Evolutionary conservation across 1,140 invertebrate genomes (phyloP), one percentile per base, ranked within the genome.

Genomic region (Tribolium madens): DNA sequence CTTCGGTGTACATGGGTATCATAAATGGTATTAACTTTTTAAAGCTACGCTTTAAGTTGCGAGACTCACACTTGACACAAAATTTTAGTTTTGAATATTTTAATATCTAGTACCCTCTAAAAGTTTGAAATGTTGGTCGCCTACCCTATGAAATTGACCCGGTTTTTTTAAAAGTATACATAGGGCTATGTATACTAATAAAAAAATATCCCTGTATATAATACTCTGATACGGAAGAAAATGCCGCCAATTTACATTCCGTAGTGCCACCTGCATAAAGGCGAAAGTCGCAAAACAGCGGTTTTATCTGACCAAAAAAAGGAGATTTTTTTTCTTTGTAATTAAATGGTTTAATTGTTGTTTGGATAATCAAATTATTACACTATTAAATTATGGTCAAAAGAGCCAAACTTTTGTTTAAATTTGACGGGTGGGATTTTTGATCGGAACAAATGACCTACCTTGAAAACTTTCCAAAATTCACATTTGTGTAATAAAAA

Each of bases 261-360:
- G 7, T 57, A 64, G 13, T 21, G 10, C 57, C 57, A 26, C 10
- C 57, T n/a, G 12, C 57, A 57, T 57, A 57, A 12, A 12, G 52
- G 7, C 52, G 52, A 57, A 21, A 17, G 17, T 57, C n/a, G 13
- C 52, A 26, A 17, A 4, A 21, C 5, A 17, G 17, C 10, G 1
- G 17, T 64, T 26, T 52, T 52, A 13, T 15, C 3, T n/a, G 2
- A n/a, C 21, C 3, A 26, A 31, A 33, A 64, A 64, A 64, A 33
- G 57, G 57, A 64, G 7, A 26, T n/a, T 64, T 64, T 64, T n/a
- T 64, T 64, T 64, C 3, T 64, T 64, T 33, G 57, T 64, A 15
- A 31, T 33, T 64, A 64, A 64, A 64, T 26, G 52, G 48, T 26
- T 57, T 64, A 36, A 64, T 64, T 33, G 12, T 36, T 36, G 33